These are phyloP conservation scores for Myotis findleyi DNA, from an alignment of 2,797 vertebrate species.

Conservation along the genomic window DNA sequence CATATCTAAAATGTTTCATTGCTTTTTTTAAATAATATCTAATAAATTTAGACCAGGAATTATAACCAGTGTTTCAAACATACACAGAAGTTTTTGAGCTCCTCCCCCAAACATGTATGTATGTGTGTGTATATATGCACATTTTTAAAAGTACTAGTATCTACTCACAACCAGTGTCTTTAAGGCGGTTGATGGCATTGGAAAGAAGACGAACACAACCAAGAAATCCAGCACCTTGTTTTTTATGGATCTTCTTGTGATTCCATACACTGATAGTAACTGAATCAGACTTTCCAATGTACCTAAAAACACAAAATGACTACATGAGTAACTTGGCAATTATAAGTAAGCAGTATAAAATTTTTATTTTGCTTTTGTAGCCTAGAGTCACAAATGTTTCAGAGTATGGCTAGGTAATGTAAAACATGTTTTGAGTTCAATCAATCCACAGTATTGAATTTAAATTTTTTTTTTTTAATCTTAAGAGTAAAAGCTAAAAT, in stretches of 20 bases:
- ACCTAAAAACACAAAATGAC: constrained; percentile 85
- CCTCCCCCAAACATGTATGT: not conserved
- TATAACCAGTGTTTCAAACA: constrained; percentile 56
- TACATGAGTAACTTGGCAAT: constrained; percentile 49
- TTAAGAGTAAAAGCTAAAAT: constrained; percentile 67
- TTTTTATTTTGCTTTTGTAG: constrained; percentile 53
- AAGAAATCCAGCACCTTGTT: constrained; percentile 98
- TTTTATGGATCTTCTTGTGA: constrained; percentile 99
- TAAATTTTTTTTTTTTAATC: constrained; percentile 35
- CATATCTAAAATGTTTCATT: constrained; percentile 10
- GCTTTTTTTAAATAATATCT: not conserved
- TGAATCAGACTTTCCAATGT: constrained; percentile 97
- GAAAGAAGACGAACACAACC: constrained; percentile 98
- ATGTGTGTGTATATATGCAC: not conserved
- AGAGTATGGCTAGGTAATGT: not conserved
- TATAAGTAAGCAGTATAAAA: constrained; percentile 1
- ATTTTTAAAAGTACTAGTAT: constrained; percentile 56
- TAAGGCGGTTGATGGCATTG: constrained; percentile 98
- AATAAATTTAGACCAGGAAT: constrained; percentile 58
- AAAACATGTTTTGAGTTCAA: constrained; percentile 51
- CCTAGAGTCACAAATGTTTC: constrained; percentile 47
- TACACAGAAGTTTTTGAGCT: not conserved
- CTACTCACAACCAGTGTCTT: constrained; percentile 99
- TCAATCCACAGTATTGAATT: constrained; percentile 30
- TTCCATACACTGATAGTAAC: constrained; percentile 99